Percentiles rank a stretch among this genome's conserved stretches.
These are phyloP conservation scores for Fukomys damarensis DNA, from an alignment of 2,113 vertebrate genomes.

Conservation along the genomic window DNA sequence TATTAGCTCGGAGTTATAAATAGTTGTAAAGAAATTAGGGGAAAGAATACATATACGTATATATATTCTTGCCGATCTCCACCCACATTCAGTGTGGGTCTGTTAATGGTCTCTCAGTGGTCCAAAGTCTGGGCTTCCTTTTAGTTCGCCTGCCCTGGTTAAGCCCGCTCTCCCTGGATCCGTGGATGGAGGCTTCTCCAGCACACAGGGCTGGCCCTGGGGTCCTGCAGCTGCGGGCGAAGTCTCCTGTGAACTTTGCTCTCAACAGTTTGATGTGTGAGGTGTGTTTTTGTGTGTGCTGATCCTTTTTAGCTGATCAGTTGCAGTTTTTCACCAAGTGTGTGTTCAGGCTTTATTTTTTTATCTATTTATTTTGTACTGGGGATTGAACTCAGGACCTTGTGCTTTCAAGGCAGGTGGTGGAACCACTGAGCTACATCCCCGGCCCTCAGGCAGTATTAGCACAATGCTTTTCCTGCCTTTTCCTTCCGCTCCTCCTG, in stretches of 20 bases:
- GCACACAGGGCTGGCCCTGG: rapidly evolving
- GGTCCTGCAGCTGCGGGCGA: neutral
- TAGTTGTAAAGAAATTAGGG: neutral
- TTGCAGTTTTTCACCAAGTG: neutral
- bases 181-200: neutral
- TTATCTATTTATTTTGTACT: no score
- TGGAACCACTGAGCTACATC: no score
- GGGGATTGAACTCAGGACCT: no score
- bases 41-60: neutral
- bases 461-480: neutral
- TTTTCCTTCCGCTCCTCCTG: neutral
- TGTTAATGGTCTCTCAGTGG: neutral
- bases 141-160: neutral
- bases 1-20: neutral
- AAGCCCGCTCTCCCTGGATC: neutral
- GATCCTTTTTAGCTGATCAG: neutral
- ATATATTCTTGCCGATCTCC: neutral
- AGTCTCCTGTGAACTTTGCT: neutral
- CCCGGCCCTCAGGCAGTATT: no score
- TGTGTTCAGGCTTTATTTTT: no score
- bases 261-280: neutral
- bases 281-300: neutral
- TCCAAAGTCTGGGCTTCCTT: neutral
- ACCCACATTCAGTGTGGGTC: no score
- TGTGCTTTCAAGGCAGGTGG: no score